Percentiles rank a stretch among this genome's conserved stretches.
Conservation (phyloP, 2,888 invertebrate genomes). For the Metopia argyrocephala region DNA sequence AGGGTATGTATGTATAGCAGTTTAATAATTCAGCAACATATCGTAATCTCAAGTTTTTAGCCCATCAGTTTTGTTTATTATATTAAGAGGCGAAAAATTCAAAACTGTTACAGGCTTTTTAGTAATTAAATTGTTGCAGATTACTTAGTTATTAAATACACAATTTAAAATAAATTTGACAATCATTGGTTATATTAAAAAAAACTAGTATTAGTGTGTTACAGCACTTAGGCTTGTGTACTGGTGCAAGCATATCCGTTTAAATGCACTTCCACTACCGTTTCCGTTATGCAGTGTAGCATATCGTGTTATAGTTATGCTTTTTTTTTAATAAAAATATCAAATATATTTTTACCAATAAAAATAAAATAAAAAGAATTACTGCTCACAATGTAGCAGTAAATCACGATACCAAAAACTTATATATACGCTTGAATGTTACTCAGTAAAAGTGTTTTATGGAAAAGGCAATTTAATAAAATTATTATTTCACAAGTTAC, state of each 20-base stretch:
- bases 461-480: constrained; percentile 53
- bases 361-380: constrained; percentile 6
- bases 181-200: constrained; percentile 26
- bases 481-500: constrained; percentile 36
- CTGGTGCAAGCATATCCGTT: constrained; percentile 51
- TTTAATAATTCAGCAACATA: too few relatives aligned
- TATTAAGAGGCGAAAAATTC: too few relatives aligned
- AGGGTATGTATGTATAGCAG: too few relatives aligned
- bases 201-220: neutral
- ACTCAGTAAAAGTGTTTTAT: neutral
- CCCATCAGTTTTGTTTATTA: too few relatives aligned
- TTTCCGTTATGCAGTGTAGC: constrained; percentile 50
- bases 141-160: too few relatives aligned
- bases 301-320: constrained; percentile 48
- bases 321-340: constrained; percentile 35
- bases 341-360: constrained; percentile 28
- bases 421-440: neutral
- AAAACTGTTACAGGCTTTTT: too few relatives aligned
- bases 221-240: constrained; percentile 25
- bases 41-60: too few relatives aligned
- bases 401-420: neutral
- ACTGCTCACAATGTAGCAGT: neutral
- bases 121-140: too few relatives aligned
- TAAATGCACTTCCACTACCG: constrained; percentile 61
- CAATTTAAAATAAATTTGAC: neutral